A percentile compares a stretch with the other conserved stretches of the same genome.
phyloP scores from a whole-genome alignment of 2,888 invertebrate species.

The Archaeoteleia sp. region DNA sequence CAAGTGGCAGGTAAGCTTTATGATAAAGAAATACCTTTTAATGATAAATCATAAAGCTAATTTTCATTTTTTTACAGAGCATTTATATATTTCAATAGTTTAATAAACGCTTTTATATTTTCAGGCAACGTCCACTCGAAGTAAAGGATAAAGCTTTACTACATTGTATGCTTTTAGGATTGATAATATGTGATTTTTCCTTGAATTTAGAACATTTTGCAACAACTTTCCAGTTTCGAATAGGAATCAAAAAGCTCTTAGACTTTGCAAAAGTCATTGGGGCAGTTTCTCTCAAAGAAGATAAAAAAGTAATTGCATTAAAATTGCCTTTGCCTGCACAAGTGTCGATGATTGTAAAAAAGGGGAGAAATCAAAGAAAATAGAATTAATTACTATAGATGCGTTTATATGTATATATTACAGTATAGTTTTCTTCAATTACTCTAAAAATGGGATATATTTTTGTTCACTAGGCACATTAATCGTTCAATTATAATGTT shows the following conservation, averaged over 20 bases:
- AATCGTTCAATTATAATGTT: too few species aligned
- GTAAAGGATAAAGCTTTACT: conserved; percentile 68
- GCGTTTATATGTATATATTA: too few species aligned
- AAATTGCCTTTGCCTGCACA: conserved; percentile 67
- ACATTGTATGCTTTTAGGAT: conserved; percentile 66
- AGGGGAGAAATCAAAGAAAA: too few species aligned
- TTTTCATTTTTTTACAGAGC: neutral
- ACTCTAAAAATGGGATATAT: too few species aligned
- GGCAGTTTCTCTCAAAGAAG: conserved; percentile 60
- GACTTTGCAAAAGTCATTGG: conserved; percentile 64
- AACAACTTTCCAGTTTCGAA: conserved; percentile 56
- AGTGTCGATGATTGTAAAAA: conserved; percentile 4
- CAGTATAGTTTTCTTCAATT: too few species aligned
- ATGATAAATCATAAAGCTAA: too few species aligned
- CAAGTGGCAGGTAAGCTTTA: conserved; percentile 62
- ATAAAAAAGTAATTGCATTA: conserved; percentile 60
- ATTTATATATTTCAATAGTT: neutral
- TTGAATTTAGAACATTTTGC: conserved; percentile 66
- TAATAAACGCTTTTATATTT: conserved; percentile 30
- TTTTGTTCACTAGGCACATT: too few species aligned
- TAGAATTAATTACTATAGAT: too few species aligned
- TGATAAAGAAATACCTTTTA: too few species aligned
- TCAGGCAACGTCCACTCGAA: conserved; percentile 64
- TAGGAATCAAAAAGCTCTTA: conserved; percentile 63
- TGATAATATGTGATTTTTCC: conserved; percentile 62